Conservation (phyloP, 2,797 vertebrate genomes). For the Oceanodroma leucorhoa region DNA sequence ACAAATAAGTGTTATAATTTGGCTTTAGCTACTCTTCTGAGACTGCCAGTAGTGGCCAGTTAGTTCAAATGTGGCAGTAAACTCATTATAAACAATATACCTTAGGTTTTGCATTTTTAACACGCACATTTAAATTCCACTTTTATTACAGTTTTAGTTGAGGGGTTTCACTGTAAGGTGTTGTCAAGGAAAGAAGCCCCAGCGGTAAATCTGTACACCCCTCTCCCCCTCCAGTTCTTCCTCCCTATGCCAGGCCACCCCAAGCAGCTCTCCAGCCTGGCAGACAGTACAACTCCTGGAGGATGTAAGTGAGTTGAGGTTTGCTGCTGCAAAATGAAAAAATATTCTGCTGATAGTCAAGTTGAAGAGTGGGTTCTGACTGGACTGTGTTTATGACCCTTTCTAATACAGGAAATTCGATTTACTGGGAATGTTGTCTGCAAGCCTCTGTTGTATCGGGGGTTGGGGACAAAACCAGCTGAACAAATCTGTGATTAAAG, state of each 20-base stretch:
- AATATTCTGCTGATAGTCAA: background rate
- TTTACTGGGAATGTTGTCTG: background rate
- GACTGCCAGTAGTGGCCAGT: background rate
- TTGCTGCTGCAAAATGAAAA: background rate
- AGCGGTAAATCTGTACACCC: background rate
- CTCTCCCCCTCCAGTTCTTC: background rate
- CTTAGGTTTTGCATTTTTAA: background rate
- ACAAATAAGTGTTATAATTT: background rate
- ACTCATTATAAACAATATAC: background rate
- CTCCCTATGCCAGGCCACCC: background rate
- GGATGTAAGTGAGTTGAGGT: background rate
- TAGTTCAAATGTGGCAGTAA: background rate
- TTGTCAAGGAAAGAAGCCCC: background rate
- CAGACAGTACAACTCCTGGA: background rate
- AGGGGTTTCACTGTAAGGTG: background rate
- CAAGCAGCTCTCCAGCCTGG: background rate
- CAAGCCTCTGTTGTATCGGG: background rate
- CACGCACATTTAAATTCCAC: background rate
- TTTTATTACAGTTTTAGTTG: background rate
- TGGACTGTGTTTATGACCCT: background rate
- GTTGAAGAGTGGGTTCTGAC: background rate
- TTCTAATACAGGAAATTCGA: background rate
- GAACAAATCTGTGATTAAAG: background rate
- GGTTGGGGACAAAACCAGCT: background rate
- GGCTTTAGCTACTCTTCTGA: background rate